Evolutionary conservation across 1,140 invertebrate species (phyloP).

Genomic region (Nymphalis io): DNA sequence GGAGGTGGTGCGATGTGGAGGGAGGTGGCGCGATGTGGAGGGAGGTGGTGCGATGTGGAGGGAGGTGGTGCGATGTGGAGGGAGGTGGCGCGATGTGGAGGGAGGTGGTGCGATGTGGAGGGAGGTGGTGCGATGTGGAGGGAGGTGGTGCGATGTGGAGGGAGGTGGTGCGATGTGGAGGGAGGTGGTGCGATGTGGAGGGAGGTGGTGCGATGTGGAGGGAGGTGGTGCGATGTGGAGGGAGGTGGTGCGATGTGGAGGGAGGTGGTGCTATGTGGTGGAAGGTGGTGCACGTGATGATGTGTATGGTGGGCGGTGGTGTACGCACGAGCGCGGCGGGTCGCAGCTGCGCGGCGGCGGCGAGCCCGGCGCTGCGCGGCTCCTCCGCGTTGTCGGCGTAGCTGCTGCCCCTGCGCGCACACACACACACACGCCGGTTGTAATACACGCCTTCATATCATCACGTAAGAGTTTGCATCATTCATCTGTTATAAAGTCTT

Average conservation of each 20-base stretch:
- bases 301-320: background rate
- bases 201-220: too few relatives aligned
- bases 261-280: background rate
- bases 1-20: background rate
- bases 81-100: too few relatives aligned
- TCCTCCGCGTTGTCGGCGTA: slow-evolving; percentile 88
- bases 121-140: too few relatives aligned
- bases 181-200: background rate
- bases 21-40: background rate
- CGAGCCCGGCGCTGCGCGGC: slow-evolving; percentile 81
- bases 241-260: background rate
- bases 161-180: background rate
- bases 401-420: slow-evolving; percentile 84
- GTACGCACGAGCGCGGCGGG: slow-evolving; percentile 44
- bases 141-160: too few relatives aligned
- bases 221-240: background rate
- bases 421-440: too few relatives aligned
- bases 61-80: too few relatives aligned
- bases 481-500: too few relatives aligned
- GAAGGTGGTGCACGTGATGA: background rate
- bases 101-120: too few relatives aligned
- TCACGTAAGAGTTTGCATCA: too few relatives aligned
- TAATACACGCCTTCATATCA: too few relatives aligned
- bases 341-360: slow-evolving; percentile 58
- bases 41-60: too few relatives aligned